These are phyloP conservation scores for Scaptomyza caliginosa DNA, from an alignment of 2,888 invertebrate genomes.

Conservation along the genomic window DNA sequence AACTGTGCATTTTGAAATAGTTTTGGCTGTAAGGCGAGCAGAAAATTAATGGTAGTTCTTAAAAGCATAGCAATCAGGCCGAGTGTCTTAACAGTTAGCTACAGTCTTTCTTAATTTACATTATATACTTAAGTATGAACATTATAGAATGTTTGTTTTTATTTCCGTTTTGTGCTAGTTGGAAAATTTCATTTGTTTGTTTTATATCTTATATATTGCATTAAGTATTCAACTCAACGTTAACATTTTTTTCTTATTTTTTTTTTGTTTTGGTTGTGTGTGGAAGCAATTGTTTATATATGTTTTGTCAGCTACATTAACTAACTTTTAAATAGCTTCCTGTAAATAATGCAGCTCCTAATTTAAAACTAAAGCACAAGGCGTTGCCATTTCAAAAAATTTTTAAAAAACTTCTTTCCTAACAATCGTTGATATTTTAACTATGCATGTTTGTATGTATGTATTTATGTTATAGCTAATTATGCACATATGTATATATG, in stretches of 20 bases:
- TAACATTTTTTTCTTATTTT: slow-evolving; percentile 51
- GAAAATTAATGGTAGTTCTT: slow-evolving; percentile 2
- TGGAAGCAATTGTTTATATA: slow-evolving; percentile 64
- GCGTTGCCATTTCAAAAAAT: slow-evolving; percentile 51
- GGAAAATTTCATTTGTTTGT: slow-evolving; percentile 40
- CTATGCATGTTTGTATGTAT: slow-evolving; percentile 16
- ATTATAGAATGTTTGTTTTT: slow-evolving; percentile 15
- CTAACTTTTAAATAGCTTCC: slow-evolving; percentile 25
- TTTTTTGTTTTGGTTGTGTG: slow-evolving; percentile 22
- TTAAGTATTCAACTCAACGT: slow-evolving; percentile 22
- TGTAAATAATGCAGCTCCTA: slow-evolving; percentile 48
- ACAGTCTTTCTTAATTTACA: slow-evolving; percentile 77
- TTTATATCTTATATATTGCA: slow-evolving; percentile 6
- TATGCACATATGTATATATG: slow-evolving; percentile 28
- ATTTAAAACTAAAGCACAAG: slow-evolving; percentile 59
- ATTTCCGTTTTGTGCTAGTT: slow-evolving; percentile 30
- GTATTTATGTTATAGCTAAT: slow-evolving; percentile 11
- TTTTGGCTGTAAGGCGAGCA: slow-evolving; percentile 29
- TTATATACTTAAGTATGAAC: slow-evolving; percentile 31
- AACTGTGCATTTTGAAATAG: neutral
- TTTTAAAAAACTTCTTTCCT: slow-evolving; percentile 47
- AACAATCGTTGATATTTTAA: slow-evolving; percentile 16
- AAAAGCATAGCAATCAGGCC: slow-evolving; percentile 57
- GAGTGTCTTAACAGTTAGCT: slow-evolving; percentile 68
- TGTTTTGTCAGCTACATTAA: slow-evolving; percentile 35